These are phyloP conservation scores for Atrichornis clamosus DNA, from an alignment of 2,113 vertebrate genomes.

Conservation along the genomic window DNA sequence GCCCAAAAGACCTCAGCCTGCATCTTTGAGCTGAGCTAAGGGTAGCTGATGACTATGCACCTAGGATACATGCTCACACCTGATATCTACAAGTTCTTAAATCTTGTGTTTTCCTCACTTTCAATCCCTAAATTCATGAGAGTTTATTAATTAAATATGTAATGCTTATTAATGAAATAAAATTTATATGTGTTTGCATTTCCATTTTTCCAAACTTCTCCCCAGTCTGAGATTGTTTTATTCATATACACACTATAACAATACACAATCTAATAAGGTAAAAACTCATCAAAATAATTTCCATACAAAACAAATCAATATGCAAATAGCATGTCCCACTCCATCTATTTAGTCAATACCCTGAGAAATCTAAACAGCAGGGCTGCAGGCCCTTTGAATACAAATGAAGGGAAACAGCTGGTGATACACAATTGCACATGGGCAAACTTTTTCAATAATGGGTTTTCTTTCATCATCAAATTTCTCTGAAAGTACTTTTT, in stretches of 20 bases:
- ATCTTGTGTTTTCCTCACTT: neutral
- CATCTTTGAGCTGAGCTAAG: neutral
- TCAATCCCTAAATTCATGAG: neutral
- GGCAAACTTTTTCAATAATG: neutral
- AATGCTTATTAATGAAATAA: neutral
- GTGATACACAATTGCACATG: neutral
- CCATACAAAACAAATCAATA: constrained; percentile 49
- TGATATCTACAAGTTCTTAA: neutral
- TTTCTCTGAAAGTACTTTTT: neutral
- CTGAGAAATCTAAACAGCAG: constrained; percentile 18
- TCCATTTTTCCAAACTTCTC: neutral
- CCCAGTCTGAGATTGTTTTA: neutral
- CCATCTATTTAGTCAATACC: constrained; percentile 27
- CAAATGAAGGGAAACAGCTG: constrained; percentile 43
- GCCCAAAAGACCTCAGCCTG: neutral
- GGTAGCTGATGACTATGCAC: neutral
- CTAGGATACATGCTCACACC: neutral
- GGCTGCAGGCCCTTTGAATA: constrained; percentile 1
- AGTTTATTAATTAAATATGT: neutral
- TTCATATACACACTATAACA: neutral
- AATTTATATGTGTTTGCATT: neutral
- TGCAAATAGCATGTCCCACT: constrained; percentile 45
- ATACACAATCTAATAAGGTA: neutral
- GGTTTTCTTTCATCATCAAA: neutral
- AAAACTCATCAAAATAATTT: constrained; percentile 57